Conservation (phyloP, 2,113 vertebrate species). For the Mionectes macconnelli region DNA sequence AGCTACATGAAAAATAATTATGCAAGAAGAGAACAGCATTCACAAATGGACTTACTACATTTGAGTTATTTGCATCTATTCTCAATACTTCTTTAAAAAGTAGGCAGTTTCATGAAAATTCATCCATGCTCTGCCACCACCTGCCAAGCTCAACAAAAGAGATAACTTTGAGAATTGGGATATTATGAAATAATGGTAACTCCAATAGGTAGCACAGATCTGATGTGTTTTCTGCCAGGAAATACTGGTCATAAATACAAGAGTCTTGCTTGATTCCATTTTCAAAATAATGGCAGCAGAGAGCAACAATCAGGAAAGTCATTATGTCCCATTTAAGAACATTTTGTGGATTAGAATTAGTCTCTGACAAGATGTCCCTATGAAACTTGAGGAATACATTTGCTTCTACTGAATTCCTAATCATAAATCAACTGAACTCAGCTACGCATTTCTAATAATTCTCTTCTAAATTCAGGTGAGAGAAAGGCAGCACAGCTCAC, state of each 20-base stretch:
- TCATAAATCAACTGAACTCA: slow-evolving; percentile 5
- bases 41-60: background rate
- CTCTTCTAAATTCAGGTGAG: background rate
- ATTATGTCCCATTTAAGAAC: background rate
- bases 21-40: background rate
- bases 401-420: slow-evolving; percentile 40
- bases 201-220: background rate
- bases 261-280: background rate
- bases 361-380: background rate
- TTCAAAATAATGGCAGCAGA: slow-evolving; percentile 15
- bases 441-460: background rate
- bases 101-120: background rate
- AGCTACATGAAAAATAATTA: background rate
- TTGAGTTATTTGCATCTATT: background rate
- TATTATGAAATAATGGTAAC: background rate
- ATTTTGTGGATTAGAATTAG: slow-evolving; percentile 20
- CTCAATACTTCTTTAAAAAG: background rate
- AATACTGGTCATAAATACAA: background rate
- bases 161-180: background rate
- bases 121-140: background rate
- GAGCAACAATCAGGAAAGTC: background rate
- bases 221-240: background rate
- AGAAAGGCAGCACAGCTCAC: background rate
- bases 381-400: slow-evolving; percentile 16
- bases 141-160: background rate